Evolutionary conservation across 2,113 vertebrate species (phyloP).

Genomic region (Toxotes jaculatrix): DNA sequence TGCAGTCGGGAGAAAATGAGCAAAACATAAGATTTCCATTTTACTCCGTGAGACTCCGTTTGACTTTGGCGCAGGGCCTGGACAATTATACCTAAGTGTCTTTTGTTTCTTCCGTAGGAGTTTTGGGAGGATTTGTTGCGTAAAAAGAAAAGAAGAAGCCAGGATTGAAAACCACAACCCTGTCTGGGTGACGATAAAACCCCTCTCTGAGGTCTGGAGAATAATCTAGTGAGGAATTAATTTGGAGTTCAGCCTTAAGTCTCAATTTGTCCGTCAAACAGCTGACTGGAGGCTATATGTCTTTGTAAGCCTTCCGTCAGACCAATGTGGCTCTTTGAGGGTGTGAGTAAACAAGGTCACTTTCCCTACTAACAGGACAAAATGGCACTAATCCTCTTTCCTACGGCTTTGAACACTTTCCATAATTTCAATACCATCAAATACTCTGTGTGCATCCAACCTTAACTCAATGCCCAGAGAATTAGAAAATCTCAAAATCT

Average conservation of each 20-base stretch:
- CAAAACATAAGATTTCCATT: constrained; percentile 66
- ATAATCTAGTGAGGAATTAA: constrained; percentile 36
- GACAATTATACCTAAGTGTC: constrained; percentile 18
- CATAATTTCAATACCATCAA: constrained; percentile 60
- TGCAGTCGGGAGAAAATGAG: constrained; percentile 48
- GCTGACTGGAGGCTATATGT: constrained; percentile 15
- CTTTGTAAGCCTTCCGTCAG: constrained; percentile 14
- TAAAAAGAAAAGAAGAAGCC: not conserved
- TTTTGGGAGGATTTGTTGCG: not conserved
- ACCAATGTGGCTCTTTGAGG: constrained; percentile 14
- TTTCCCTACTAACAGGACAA: constrained; percentile 30
- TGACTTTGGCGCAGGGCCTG: constrained; percentile 53
- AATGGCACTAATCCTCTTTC: constrained; percentile 58
- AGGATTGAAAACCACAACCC: too few relatives aligned
- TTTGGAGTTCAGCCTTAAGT: constrained; percentile 30
- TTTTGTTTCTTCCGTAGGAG: not conserved
- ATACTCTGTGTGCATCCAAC: constrained; percentile 24
- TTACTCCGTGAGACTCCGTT: constrained; percentile 53
- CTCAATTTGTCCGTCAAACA: constrained; percentile 1
- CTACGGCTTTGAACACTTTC: constrained; percentile 49
- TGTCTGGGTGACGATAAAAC: not conserved
- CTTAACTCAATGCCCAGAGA: constrained; percentile 39
- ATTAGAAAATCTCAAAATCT: constrained; percentile 33
- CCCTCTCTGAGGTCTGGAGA: constrained; percentile 13
- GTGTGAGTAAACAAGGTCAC: constrained; percentile 53